Percentiles rank a stretch among this genome's conserved stretches.
Evolutionary conservation across 2,888 invertebrate species (phyloP).

Genomic region (Drosophila stalkeri): DNA sequence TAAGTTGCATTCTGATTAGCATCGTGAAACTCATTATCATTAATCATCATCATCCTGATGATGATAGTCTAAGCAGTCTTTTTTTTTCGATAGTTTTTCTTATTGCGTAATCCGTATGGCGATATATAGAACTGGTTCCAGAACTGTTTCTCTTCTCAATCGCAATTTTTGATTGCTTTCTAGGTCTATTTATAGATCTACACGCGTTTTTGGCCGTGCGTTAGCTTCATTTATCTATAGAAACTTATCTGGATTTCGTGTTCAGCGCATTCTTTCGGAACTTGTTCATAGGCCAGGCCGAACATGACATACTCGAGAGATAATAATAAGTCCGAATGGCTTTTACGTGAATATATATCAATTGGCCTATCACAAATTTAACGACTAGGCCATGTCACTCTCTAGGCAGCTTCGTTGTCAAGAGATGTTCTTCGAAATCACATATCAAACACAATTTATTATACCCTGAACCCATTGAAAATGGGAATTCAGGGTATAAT

Average conservation of each 20-base stretch:
- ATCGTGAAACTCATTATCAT: constrained; percentile 1
- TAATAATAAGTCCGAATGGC: not conserved
- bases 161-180: not conserved
- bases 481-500: too few relatives aligned
- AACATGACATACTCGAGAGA: not conserved
- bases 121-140: constrained; percentile 32
- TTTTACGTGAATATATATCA: not conserved
- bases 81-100: not conserved
- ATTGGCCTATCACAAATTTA: not conserved
- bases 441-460: constrained; percentile 10
- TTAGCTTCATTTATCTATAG: constrained; percentile 1
- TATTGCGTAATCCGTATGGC: constrained; percentile 10
- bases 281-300: not conserved
- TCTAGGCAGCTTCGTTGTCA: not conserved
- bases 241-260: constrained; percentile 3
- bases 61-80: not conserved
- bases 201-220: not conserved
- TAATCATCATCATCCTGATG: constrained; percentile 7
- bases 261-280: not conserved
- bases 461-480: too few relatives aligned
- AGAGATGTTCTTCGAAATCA: not conserved
- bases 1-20: not conserved
- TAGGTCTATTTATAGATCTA: not conserved
- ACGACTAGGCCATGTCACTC: not conserved
- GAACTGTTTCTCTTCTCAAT: not conserved